phyloP scores from a whole-genome alignment of 1,140 invertebrate species.

The Drosophila sturtevanti region DNA sequence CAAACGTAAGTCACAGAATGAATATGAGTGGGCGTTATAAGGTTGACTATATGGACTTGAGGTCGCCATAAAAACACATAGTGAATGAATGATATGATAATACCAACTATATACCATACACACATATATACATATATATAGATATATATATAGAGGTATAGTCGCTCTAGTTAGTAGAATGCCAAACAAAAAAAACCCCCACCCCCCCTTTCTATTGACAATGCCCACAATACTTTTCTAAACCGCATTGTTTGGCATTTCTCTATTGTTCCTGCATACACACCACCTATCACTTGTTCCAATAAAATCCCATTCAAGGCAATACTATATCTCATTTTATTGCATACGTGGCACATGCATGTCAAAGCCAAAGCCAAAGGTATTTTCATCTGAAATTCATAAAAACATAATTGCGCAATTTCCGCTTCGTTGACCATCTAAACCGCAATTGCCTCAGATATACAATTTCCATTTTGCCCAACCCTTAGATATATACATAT shows the following conservation, averaged over 20 bases:
- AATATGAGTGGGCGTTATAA: conserved; percentile 3
- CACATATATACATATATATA: background rate
- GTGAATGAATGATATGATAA: conserved; percentile 11
- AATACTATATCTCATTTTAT: conserved; percentile 25
- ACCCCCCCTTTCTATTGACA: conserved; percentile 46
- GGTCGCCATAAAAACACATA: conserved; percentile 26
- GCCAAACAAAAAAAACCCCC: conserved; percentile 35
- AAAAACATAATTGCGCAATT: conserved; percentile 71
- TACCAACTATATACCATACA: conserved; percentile 1
- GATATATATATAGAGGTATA: conserved; percentile 10
- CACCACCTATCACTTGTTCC: background rate
- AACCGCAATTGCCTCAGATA: conserved; percentile 30
- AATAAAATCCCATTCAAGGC: conserved; percentile 13
- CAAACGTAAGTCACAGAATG: conserved; percentile 23
- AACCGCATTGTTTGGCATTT: conserved; percentile 46
- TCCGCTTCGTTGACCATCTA: conserved; percentile 49
- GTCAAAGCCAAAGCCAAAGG: conserved; percentile 37
- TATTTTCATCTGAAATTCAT: conserved; percentile 19
- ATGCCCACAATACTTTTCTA: conserved; percentile 45
- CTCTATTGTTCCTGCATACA: conserved; percentile 9
- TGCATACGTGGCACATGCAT: conserved; percentile 44
- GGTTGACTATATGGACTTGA: conserved; percentile 15
- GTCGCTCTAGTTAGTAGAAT: background rate
- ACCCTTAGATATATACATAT: no score
- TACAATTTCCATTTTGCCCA: conserved; percentile 25